Evolutionary conservation across 2,797 vertebrate species (phyloP).

Genomic region (Kryptopterus vitreolus): DNA sequence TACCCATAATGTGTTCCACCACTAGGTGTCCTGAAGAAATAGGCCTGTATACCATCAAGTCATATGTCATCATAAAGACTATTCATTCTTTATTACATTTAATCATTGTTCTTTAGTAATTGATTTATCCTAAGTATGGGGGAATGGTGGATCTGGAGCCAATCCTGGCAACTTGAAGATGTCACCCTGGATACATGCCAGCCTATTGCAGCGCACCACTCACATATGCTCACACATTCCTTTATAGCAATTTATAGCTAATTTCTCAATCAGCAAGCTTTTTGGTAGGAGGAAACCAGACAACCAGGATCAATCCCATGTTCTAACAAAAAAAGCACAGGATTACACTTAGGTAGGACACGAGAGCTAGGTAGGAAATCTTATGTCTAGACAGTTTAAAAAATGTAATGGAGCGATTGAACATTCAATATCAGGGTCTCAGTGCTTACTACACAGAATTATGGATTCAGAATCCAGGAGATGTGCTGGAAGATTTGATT

Average conservation of each 20-base stretch:
- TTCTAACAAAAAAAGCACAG: neutral
- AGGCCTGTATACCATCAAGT: neutral
- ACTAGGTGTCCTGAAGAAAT: neutral
- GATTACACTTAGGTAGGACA: neutral
- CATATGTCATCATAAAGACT: neutral
- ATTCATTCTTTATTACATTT: neutral
- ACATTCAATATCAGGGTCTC: neutral
- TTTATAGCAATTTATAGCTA: neutral
- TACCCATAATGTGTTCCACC: neutral
- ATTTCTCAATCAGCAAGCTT: neutral
- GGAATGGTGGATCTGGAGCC: neutral
- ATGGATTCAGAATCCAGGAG: too few relatives aligned
- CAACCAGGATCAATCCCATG: neutral
- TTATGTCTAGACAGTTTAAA: neutral
- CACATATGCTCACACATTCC: neutral
- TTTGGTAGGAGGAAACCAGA: neutral
- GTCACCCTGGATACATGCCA: neutral
- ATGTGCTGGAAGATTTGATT: neutral
- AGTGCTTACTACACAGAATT: neutral
- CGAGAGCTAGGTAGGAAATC: neutral
- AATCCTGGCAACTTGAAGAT: conserved; percentile 1
- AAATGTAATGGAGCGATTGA: neutral
- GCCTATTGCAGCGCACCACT: neutral
- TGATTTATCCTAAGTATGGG: neutral
- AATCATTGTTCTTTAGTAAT: neutral